Conservation (phyloP, 2,113 vertebrate species). For the Bungarus multicinctus region DNA sequence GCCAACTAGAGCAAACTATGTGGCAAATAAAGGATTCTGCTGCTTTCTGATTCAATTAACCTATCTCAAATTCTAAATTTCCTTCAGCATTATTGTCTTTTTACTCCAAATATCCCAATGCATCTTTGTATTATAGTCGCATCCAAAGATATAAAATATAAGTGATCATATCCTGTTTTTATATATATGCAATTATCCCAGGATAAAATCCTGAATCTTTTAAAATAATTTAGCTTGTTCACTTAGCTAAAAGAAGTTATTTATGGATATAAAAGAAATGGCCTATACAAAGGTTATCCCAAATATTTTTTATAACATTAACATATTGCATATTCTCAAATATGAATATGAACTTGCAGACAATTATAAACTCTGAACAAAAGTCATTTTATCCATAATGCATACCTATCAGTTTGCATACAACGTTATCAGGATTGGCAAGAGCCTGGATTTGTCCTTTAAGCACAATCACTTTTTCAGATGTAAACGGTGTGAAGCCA, state of each 20-base stretch:
- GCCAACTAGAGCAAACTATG: neutral
- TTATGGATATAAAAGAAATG: neutral
- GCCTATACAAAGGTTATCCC: neutral
- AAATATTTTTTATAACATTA: neutral
- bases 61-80: neutral
- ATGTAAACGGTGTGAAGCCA: slow-evolving; percentile 74
- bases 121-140: neutral
- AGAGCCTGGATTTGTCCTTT: slow-evolving; percentile 87
- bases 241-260: neutral
- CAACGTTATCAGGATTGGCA: slow-evolving; percentile 74
- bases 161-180: neutral
- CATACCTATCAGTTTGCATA: slow-evolving; percentile 88
- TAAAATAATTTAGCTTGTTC: neutral
- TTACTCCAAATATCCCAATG: neutral
- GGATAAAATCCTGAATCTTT: neutral
- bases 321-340: neutral
- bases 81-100: neutral
- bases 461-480: slow-evolving; percentile 71
- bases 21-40: neutral
- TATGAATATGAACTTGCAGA: neutral
- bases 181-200: neutral
- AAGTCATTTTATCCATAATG: neutral
- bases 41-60: neutral
- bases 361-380: neutral
- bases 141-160: neutral